These are phyloP conservation scores for Teinopalpus imperialis DNA, from an alignment of 2,888 invertebrate genomes.

Conservation along the genomic window DNA sequence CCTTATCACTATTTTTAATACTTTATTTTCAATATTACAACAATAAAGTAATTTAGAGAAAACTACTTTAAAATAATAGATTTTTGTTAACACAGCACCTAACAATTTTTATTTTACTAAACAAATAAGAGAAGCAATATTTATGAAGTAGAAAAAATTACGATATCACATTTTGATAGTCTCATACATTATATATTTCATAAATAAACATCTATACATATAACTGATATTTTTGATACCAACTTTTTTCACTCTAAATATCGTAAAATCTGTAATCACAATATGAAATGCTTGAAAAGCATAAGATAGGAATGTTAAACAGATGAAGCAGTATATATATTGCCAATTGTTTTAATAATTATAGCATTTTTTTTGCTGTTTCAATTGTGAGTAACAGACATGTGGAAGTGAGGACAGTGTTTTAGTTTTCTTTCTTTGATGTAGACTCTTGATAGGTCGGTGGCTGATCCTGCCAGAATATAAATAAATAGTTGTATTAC, in stretches of 20 bases:
- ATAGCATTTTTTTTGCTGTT: background rate
- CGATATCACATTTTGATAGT: constrained; percentile 12
- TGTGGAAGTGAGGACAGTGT: constrained; percentile 70
- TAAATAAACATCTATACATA: background rate
- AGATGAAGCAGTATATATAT: constrained; percentile 1
- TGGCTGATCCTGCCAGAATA: constrained; percentile 88
- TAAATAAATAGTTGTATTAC: too few species aligned
- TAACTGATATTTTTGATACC: background rate
- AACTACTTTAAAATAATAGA: too few species aligned
- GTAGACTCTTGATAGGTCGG: constrained; percentile 90
- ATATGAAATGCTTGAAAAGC: constrained; percentile 8
- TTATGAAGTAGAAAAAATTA: background rate
- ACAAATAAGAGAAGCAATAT: background rate
- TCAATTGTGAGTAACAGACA: constrained; percentile 33
- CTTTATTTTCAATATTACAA: too few species aligned
- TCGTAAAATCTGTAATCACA: constrained; percentile 14
- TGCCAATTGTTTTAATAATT: background rate
- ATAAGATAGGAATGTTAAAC: constrained; percentile 15
- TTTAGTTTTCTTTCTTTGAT: constrained; percentile 88
- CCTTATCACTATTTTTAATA: too few species aligned
- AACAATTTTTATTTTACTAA: constrained; percentile 5
- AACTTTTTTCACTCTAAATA: background rate
- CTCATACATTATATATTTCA: constrained; percentile 5
- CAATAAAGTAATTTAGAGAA: background rate
- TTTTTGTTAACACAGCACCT: constrained; percentile 9